Conservation (phyloP, 2,888 invertebrate species). For the Oxytorus armatus region DNA sequence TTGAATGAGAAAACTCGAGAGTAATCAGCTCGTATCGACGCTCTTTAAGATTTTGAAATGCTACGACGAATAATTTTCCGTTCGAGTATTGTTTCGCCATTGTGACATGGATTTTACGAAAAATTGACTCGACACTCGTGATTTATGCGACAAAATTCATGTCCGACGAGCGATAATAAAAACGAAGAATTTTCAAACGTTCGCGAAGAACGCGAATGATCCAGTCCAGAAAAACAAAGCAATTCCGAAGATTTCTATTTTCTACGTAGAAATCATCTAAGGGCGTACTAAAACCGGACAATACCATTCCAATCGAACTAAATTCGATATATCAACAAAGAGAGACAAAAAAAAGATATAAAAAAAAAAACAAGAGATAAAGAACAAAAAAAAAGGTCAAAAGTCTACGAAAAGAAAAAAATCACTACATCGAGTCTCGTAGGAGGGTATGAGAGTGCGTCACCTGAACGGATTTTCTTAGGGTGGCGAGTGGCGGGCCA, state of each 20-base stretch:
- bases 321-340: constrained; percentile 71
- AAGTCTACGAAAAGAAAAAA: constrained; percentile 78
- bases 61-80: too few relatives aligned
- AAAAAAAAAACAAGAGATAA: constrained; percentile 35
- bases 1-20: too few relatives aligned
- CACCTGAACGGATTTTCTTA: constrained; percentile 86
- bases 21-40: too few relatives aligned
- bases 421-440: constrained; percentile 83
- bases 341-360: constrained; percentile 48
- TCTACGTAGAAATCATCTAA: constrained; percentile 17
- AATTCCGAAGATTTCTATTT: constrained; percentile 1
- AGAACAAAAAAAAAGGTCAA: constrained; percentile 52
- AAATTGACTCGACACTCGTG: too few relatives aligned
- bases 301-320: constrained; percentile 77
- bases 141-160: background rate
- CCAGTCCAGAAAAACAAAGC: background rate
- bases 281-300: constrained; percentile 60
- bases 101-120: background rate
- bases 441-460: constrained; percentile 82
- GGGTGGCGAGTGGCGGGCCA: constrained; percentile 87
- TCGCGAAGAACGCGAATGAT: background rate
- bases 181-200: background rate
- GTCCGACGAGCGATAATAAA: background rate
- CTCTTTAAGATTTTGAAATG: too few relatives aligned
- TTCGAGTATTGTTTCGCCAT: background rate